Evolutionary conservation across 2,797 vertebrate species (phyloP), one percentile per base, ranked within the genome.

Genomic region (Cossypha dichroa): DNA sequence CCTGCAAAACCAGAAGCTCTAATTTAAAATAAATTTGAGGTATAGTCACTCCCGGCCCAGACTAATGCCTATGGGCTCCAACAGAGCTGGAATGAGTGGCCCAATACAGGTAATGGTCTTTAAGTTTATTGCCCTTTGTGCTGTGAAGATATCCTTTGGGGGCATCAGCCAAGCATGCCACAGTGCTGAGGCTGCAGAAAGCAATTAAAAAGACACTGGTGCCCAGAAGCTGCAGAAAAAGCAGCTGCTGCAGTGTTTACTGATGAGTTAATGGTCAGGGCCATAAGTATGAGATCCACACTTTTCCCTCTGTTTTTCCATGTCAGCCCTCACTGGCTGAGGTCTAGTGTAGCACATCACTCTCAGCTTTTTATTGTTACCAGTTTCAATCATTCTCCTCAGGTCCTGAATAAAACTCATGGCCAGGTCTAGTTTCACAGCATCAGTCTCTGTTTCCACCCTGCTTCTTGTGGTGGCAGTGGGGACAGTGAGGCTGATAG

Each of bases 11-110:
- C 54, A 56, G 38, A 79, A 76, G 56, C n/a, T 90, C 87, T 79
- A 86, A 95, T 95, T 93, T 79, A 82, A 94, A 96, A 93, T 67
- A 87, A 96, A 94, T 89, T 73, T 73, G 80, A 88, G 40, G 31
- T 18, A 4, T 15, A 92, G 69, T 70, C 9, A 0, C 72, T 93
- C 76, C 86, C 95, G 85, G 83, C 90, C 77, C 49, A 60, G 13
- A 1, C 15, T 67, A 59, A 49, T 25, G n/a, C 63, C 59, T 90
- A 13, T 43, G 33, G 73, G 52, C 45, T 92, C 75, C 70, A 94
- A 26, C 29, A 31, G 66, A 67, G 26, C 22, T 76, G 36, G 48
- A 70, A 60, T 16, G 56, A 92, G 59, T 4, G 3, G 60, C 38
- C 38, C 67, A 40, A 2, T 56, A 40, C 10, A 87, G 74, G 90